Evolutionary conservation across 2,888 invertebrate species (phyloP), one percentile per base, ranked within the genome.

Genomic region (Apodemia zela): DNA sequence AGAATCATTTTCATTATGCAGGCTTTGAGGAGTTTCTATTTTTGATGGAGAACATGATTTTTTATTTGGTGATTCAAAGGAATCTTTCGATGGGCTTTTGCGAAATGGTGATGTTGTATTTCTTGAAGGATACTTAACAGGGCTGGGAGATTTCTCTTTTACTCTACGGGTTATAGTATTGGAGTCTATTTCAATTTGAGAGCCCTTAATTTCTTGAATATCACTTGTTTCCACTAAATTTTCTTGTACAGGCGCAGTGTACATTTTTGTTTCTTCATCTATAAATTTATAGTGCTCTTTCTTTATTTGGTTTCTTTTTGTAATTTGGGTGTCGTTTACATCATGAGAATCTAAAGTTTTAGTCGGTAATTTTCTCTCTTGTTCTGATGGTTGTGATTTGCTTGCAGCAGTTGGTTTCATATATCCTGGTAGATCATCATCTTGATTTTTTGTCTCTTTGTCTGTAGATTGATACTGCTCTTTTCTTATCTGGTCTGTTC

Each of bases 251-350:
- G 62, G 72, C 11, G 73, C 78, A 33, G 80, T 78, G 62, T 83
- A 84, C 76, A 80, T 79, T 77, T 89, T 89, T 47, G 86, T 87
- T 80, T 89, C 88, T 72, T 87, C 89, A 51, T 87, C 87, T 60
- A 89, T 79, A 66, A 87, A 87, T 69, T 77, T 85, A 63, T 86
- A 85, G 66, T 87, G 82, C 62, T 88, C 83, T 71, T 86, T 76
- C 65, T 77, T 79, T 5, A 78, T 60, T 67, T 76, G 78, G 17
- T 68, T 74, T 0, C 72, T 60, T 13, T 57, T 61, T 18, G 58
- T 59, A 45, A 66, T 62, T 42, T 72, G 63, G 17, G 64, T 65
- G 59, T 70, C 54, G 7, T 15, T 57, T 29, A 29, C 5, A 25
- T 15, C 57, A 7, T 25, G 25, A 25, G 7, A 2, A 57, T 15